Evolutionary conservation across 2,113 vertebrate genomes (phyloP).

Genomic region (Rousettus leschenaultii): DNA sequence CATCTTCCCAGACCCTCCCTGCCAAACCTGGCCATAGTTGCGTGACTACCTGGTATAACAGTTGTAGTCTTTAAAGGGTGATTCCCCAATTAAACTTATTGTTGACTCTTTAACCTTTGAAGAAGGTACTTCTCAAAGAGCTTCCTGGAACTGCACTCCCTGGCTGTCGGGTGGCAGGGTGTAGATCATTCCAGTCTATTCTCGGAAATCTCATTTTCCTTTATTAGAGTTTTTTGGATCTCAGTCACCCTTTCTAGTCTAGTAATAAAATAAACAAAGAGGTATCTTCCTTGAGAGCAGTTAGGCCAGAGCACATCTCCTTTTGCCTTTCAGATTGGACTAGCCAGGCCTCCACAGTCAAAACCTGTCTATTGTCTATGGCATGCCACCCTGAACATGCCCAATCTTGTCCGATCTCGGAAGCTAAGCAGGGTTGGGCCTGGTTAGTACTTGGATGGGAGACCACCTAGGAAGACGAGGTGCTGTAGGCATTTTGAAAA

Average conservation of each 20-base stretch:
- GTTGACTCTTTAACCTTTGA: constrained; percentile 48
- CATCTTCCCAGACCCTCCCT: neutral
- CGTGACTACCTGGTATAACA: neutral
- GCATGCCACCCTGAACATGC: no score
- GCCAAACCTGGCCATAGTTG: neutral
- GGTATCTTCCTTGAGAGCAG: neutral
- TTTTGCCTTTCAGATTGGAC: neutral
- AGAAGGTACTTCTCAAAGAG: constrained; percentile 46
- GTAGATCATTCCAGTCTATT: constrained; percentile 41
- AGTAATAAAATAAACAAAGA: constrained; percentile 21
- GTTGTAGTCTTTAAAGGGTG: neutral
- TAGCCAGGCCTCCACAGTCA: neutral
- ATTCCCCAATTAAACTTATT: constrained; percentile 23
- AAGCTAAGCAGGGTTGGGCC: no score
- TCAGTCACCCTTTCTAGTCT: neutral
- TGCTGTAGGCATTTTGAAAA: no score
- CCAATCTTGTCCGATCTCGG: no score
- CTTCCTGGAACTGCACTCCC: constrained; percentile 57
- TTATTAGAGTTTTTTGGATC: neutral
- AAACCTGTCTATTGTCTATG: neutral
- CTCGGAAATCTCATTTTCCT: constrained; percentile 52
- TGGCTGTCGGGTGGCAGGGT: neutral
- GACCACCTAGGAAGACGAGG: no score
- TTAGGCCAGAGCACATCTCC: neutral
- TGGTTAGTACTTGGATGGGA: no score